Percentiles rank a stretch among this genome's conserved stretches.
Conservation (phyloP, 1,140 invertebrate species). For the Diabrotica virgifera region DNA sequence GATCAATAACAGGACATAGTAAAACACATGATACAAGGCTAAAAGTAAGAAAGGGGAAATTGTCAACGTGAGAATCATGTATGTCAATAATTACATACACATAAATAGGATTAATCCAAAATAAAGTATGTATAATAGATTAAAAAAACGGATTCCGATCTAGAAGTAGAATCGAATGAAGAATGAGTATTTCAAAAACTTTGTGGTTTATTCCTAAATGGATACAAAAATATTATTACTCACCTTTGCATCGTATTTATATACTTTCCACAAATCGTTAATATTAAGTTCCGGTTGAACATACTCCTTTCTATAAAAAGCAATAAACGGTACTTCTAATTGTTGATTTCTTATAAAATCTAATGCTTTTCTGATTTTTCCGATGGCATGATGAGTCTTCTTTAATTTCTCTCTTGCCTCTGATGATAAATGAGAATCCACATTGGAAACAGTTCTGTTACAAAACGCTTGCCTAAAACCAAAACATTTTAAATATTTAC, state of each 20-base stretch:
- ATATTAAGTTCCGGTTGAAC: constrained; percentile 92
- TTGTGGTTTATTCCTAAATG: no score
- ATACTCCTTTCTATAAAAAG: constrained; percentile 98
- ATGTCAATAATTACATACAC: no score
- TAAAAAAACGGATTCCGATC: no score
- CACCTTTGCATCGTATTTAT: constrained; percentile 91
- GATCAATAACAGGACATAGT: no score
- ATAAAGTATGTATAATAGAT: no score
- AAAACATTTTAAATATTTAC: no score
- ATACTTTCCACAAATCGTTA: constrained; percentile 96
- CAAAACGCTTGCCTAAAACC: constrained; percentile 75
- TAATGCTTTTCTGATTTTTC: constrained; percentile 90
- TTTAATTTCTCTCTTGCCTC: constrained; percentile 56
- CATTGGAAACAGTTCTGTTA: constrained; percentile 74
- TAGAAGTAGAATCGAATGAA: no score
- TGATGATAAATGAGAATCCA: constrained; percentile 58
- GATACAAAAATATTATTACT: neutral
- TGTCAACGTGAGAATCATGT: no score
- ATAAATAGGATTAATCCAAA: no score
- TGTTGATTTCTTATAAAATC: constrained; percentile 95
- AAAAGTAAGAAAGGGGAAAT: no score
- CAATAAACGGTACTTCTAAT: constrained; percentile 96
- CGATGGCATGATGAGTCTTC: constrained; percentile 65
- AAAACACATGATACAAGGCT: no score
- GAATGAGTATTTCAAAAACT: no score